Base-by-base conservation (phyloP, 2,888 invertebrate genomes). In the Perithous albicinctus region DNA sequence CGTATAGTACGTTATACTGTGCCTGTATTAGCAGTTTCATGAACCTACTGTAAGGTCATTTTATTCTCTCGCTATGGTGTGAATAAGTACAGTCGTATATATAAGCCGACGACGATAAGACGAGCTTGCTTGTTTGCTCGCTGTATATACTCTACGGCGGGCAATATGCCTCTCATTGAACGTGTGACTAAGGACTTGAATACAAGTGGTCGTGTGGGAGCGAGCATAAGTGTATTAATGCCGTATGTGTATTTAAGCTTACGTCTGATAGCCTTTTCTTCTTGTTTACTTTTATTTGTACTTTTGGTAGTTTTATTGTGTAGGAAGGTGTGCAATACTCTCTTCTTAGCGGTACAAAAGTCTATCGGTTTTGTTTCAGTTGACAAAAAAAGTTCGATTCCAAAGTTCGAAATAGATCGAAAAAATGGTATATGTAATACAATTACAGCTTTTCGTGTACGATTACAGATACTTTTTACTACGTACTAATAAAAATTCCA, bases 121-220 rank as follows among this genome's bases (percentile, higher is more conserved):
- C 63, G 79, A 63, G 41, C 46, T 70, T 48, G 59, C 51, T 48
- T 66, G 63, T 56, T 70, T 56, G 38, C 46, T 54, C 38, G 54
- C 56, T 35, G 46, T 48, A 70, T 67, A 72, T 51, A 48, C 2
- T 18, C 54, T 15, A 8, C 18, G 41, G 26, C 51, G 32, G 70
- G 76, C 67, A 79, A 82, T 76, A 82, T 79, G 76, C 51, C 76
- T 82, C 66, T 77, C 72, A 72, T 82, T 79, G 82, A 76, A 67
- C 75, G 32, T 38, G 70, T 70, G 75, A 75, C 74, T 78, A 35
- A 18, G 48, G 35, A 46, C 70, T 66, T 70, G 59, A 75, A 82
- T 78, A 59, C 69, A 78, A 78, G 74, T 78, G 74, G 64, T 70
- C 61, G 76, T 76, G 82, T 82, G 82, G 82, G 82, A 76, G 78